These are phyloP conservation scores for Tragelaphus imberbis DNA, from an alignment of 2,113 vertebrate species.

Conservation along the genomic window DNA sequence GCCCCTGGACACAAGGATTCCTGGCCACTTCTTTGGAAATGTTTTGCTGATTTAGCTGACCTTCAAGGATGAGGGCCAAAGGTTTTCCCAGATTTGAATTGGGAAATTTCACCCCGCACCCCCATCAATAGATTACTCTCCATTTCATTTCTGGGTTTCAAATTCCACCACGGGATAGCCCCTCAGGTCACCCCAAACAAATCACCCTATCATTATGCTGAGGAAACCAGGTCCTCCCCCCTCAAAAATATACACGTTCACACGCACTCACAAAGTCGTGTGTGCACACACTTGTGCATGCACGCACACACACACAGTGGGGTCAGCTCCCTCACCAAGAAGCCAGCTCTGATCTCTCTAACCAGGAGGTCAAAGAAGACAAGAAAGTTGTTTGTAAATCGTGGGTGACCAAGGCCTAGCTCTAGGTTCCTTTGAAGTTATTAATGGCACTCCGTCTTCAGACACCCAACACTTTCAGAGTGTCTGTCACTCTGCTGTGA, in stretches of 20 bases:
- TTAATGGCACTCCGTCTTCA: not conserved
- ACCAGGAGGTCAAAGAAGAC: not conserved
- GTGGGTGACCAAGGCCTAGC: not conserved
- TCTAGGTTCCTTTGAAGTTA: not conserved
- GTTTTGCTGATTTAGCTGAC: not conserved
- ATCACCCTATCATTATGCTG: not conserved
- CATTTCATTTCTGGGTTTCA: not conserved
- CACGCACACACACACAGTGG: not conserved
- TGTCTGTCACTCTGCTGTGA: not conserved
- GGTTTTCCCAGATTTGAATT: not conserved
- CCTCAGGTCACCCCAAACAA: not conserved
- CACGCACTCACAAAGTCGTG: not conserved
- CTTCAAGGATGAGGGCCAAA: too few species aligned
- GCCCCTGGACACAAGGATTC: not conserved
- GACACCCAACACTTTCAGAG: not conserved
- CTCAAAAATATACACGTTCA: not conserved
- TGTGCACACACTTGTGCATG: rapidly evolving
- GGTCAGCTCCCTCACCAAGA: not conserved
- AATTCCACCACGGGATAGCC: not conserved
- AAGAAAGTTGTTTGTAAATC: not conserved
- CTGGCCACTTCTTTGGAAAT: not conserved
- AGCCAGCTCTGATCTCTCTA: not conserved
- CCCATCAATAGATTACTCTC: not conserved
- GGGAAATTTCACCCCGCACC: not conserved
- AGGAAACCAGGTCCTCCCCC: not conserved